phyloP scores from a whole-genome alignment of 2,888 invertebrate genomes.

The Mythimna ferrago region DNA sequence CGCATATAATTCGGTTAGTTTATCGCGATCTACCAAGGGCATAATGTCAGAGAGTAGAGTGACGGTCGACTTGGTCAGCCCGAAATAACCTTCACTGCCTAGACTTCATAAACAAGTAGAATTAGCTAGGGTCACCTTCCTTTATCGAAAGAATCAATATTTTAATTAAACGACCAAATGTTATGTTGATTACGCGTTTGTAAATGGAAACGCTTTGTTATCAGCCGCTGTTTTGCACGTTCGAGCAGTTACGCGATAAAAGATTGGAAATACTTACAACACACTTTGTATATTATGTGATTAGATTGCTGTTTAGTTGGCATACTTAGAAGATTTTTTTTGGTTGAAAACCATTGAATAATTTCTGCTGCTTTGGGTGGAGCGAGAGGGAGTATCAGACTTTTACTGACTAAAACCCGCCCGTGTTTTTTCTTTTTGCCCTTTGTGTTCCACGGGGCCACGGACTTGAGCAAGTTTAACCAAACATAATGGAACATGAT shows the following conservation, averaged over 20 bases:
- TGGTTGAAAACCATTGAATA: too few relatives aligned
- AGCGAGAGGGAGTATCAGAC: too few relatives aligned
- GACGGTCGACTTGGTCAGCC: slow-evolving; percentile 40
- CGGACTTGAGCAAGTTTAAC: slow-evolving; percentile 9
- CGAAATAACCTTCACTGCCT: slow-evolving; percentile 56
- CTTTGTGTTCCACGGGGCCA: too few relatives aligned
- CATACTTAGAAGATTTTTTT: too few relatives aligned
- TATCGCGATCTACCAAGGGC: slow-evolving; percentile 55
- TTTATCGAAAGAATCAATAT: slow-evolving; percentile 50
- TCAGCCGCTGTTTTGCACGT: slow-evolving; percentile 38
- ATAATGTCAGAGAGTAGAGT: slow-evolving; percentile 50
- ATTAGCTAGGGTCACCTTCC: slow-evolving; percentile 63
- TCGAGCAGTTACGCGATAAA: slow-evolving; percentile 28
- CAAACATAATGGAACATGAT: neutral
- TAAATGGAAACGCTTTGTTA: slow-evolving; percentile 22
- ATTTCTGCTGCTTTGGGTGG: too few relatives aligned
- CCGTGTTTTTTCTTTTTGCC: too few relatives aligned
- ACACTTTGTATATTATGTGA: slow-evolving; percentile 26
- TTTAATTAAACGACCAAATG: slow-evolving; percentile 40
- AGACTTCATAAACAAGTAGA: slow-evolving; percentile 60
- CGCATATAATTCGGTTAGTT: slow-evolving; percentile 47
- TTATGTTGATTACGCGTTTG: slow-evolving; percentile 29
- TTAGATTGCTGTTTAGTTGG: slow-evolving; percentile 24
- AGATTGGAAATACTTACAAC: slow-evolving; percentile 39
- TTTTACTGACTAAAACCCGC: too few relatives aligned